Base-by-base conservation (phyloP, 2,888 invertebrate species). In the Timema podura region DNA sequence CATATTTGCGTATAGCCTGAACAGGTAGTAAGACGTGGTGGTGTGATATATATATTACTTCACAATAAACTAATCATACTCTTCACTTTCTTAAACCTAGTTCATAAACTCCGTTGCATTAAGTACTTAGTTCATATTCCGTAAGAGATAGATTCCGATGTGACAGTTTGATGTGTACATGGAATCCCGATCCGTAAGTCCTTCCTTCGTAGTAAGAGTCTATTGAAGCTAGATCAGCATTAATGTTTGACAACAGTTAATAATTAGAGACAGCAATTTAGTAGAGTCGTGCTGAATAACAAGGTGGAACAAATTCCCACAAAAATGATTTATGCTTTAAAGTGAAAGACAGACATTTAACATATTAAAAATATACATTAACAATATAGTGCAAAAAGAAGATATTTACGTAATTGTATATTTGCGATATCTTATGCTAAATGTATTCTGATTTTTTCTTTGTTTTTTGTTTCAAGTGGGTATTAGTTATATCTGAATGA, bases 231-330 rank as follows among this genome's bases (percentile, higher is more conserved):
- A 3, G 30, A 30, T 30, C 30, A 30, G 30, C 1, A 30, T 30
- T 30, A 30, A 1, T 30, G 3, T 30, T 30, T 30, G 30, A 30
- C 30, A 1, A 30, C 3, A 3, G 30, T 3, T 30, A 30, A 57
- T 30, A 57, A 6, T 57, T 57, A 15, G 57, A 16, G 15, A 15
- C 5, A n/a, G 2, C 5, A 0, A 16, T 13, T 13, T 61, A 61
- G 61, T 15, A 13, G 61, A 61, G 15, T 61, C 30, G 61, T 5
- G 45, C 30, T 61, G 45, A 3, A 57, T 13, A 61, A 61, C 8
- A 16, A 61, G 30, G 61, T 61, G 61, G 61, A 61, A 61, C 61
- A 44, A 61, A 61, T 61, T 61, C 61, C 61, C 61, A 61, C 61
- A 61, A 61, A 61, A 61, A 61, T 30, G 30, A 9, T 61, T 16